Evolutionary conservation across 2,888 invertebrate genomes (phyloP).

Genomic region (Lasioglossum villosulum): DNA sequence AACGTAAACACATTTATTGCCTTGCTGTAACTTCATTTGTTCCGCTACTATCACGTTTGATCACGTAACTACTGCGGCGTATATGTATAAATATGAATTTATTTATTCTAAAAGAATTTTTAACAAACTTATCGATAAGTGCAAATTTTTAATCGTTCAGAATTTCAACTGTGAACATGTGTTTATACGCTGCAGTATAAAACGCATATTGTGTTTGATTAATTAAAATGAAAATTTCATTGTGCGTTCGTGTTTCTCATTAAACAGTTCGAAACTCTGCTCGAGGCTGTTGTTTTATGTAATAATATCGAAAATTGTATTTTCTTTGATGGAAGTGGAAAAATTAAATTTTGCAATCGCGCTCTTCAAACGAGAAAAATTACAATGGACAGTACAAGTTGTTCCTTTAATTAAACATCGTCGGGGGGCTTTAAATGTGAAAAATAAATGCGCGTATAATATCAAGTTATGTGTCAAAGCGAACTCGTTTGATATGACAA

Average conservation of each 20-base stretch:
- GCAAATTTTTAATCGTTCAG: neutral
- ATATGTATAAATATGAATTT: neutral
- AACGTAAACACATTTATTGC: slow-evolving; percentile 17
- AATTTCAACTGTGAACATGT: neutral
- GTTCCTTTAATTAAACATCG: too few relatives aligned
- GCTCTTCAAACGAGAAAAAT: too few relatives aligned
- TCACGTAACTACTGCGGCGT: neutral
- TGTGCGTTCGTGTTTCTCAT: too few relatives aligned
- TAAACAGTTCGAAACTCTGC: neutral
- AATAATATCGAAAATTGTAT: neutral
- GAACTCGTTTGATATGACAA: too few relatives aligned
- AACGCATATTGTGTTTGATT: neutral
- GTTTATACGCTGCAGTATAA: neutral
- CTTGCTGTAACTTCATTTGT: slow-evolving; percentile 15
- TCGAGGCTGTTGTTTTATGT: neutral
- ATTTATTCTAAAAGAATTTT: neutral
- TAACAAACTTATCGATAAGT: neutral
- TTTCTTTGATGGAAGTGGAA: neutral
- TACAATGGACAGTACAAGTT: too few relatives aligned
- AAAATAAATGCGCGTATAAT: too few relatives aligned
- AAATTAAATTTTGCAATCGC: too few relatives aligned
- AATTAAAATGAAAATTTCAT: too few relatives aligned
- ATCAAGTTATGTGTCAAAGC: too few relatives aligned
- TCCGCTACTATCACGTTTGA: slow-evolving; percentile 10
- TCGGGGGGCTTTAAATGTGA: too few relatives aligned